Base-by-base conservation (phyloP, 2,888 invertebrate species). In the Hydrotaea cyrtoneurina region DNA sequence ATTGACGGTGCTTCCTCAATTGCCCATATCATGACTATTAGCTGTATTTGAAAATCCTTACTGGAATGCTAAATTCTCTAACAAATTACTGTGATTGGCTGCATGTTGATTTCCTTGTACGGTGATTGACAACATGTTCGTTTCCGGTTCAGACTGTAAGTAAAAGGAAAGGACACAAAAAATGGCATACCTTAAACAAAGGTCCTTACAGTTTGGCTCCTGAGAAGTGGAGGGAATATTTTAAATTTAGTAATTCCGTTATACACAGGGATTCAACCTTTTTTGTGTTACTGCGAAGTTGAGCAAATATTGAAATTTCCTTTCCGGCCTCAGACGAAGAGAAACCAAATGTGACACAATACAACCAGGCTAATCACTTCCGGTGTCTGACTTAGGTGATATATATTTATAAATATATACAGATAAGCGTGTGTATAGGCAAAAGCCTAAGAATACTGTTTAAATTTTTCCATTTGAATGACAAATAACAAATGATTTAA, bases 81-180 rank as follows among this genome's bases (percentile, higher is more conserved):
- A 53, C 53, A 53, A 53, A 53, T 53, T 19, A 17, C 53, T 53
- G 53, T 53, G 53, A 53, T 62, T 26, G 31, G 31, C 62, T 26
- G 31, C 62, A 62, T 62, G 21, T n/a, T 31, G 26, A 2, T 26
- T 31, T 62, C 15, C 62, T 7, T 31, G 23, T 2, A 62, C n/a
- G 31, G 31, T 62, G 62, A 62, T 62, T 62, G 62, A 23, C n/a
- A 62, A 15, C 31, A 7, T 31, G 31, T 26, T 26, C 31, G 31
- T 31, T 31, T 62, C 62, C 62, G n/a, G 13, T 62, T 62, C 2
- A 15, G 31, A 31, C 31, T 23, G 4, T 19, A 17, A 53, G 15
- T 17, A 2, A 53, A 53, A 19, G 23, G 31, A 10, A 10, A 19
- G 8, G 2, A 57, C 19, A 19, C 21, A 21, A 57, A 19, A 57